Conservation (phyloP, 2,888 invertebrate species). For the Lithodes maja region DNA sequence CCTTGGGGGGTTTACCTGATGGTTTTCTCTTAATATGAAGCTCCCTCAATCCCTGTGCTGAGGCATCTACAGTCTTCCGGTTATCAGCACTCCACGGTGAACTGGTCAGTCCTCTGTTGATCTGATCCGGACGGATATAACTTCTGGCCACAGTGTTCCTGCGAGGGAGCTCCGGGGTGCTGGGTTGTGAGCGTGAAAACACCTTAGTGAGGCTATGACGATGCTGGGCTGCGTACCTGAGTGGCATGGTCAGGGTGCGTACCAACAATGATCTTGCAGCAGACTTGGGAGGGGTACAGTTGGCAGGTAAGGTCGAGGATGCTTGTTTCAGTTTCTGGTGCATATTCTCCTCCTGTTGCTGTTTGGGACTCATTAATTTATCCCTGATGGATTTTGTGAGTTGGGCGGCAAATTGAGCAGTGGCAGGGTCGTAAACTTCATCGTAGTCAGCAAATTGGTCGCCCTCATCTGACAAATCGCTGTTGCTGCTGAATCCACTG, state of each 20-base stretch:
- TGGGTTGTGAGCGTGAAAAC: constrained; percentile 68
- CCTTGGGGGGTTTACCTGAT: constrained; percentile 53
- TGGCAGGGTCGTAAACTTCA: constrained; percentile 49
- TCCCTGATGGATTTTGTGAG: constrained; percentile 60
- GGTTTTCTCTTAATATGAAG: constrained; percentile 27
- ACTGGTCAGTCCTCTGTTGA: constrained; percentile 16
- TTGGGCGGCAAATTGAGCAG: constrained; percentile 66
- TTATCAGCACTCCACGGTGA: constrained; percentile 11
- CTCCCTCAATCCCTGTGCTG: neutral
- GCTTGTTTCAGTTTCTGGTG: constrained; percentile 30
- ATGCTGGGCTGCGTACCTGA: constrained; percentile 68
- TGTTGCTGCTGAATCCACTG: constrained; percentile 68
- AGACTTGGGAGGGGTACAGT: constrained; percentile 24
- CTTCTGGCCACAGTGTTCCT: constrained; percentile 57
- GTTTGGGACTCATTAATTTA: constrained; percentile 48
- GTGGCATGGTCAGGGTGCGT: constrained; percentile 69
- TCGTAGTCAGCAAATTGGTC: constrained; percentile 62
- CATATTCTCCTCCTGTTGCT: constrained; percentile 32
- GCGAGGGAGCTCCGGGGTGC: constrained; percentile 65
- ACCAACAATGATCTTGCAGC: constrained; percentile 61
- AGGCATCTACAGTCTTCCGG: constrained; percentile 8
- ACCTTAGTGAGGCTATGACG: constrained; percentile 61
- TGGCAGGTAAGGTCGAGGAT: constrained; percentile 1
- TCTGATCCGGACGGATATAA: constrained; percentile 53
- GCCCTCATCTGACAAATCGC: constrained; percentile 60